Evolutionary conservation across 2,113 vertebrate genomes (phyloP).

Genomic region (Sceloporus undulatus): DNA sequence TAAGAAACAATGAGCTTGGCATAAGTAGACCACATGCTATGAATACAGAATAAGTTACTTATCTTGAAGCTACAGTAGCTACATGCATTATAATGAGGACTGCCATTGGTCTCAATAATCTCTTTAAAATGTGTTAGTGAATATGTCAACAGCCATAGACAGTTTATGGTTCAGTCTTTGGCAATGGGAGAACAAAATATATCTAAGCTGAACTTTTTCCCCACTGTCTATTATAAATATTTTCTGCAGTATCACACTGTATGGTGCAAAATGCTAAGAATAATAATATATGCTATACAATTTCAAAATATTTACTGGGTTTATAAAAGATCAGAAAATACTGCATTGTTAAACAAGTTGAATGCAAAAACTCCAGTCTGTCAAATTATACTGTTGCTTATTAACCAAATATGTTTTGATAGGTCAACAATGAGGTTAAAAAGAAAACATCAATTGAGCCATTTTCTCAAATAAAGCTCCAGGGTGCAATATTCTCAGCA

Average conservation of each 20-base stretch:
- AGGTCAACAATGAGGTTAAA: slow-evolving; percentile 79
- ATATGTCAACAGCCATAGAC: slow-evolving; percentile 17
- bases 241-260: not conserved
- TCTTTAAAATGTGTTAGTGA: slow-evolving; percentile 29
- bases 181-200: slow-evolving; percentile 22
- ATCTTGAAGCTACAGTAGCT: slow-evolving; percentile 58
- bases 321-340: slow-evolving; percentile 33
- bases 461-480: slow-evolving; percentile 83
- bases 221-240: not conserved
- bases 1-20: slow-evolving; percentile 85
- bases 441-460: slow-evolving; percentile 80
- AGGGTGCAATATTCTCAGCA: slow-evolving; percentile 81
- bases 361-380: slow-evolving; percentile 61
- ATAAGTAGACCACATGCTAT: slow-evolving; percentile 63
- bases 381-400: slow-evolving; percentile 72
- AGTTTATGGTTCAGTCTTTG: slow-evolving; percentile 18
- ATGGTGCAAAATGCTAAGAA: slow-evolving; percentile 32
- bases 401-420: slow-evolving; percentile 74
- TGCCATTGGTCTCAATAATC: slow-evolving; percentile 48
- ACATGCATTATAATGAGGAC: slow-evolving; percentile 63
- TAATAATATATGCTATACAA: slow-evolving; percentile 27
- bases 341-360: slow-evolving; percentile 43
- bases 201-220: slow-evolving; percentile 23
- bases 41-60: slow-evolving; percentile 71
- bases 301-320: slow-evolving; percentile 40